phyloP scores from a whole-genome alignment of 2,797 vertebrate genomes.

The Crocidura indochinensis region DNA sequence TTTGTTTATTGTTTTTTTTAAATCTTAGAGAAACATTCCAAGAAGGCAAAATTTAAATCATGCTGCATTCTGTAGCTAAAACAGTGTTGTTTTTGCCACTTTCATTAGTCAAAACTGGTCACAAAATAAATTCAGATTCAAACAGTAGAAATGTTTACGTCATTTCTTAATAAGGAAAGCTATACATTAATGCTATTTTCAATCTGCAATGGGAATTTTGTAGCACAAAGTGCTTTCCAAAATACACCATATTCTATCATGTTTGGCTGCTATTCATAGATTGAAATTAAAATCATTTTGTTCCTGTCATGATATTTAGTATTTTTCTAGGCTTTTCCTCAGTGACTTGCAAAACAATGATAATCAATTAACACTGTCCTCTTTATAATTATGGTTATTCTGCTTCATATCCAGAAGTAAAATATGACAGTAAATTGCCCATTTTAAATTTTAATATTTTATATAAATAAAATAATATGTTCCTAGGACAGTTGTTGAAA shows the following conservation, averaged over 20 bases:
- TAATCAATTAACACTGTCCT: neutral
- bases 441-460: neutral
- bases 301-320: neutral
- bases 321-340: neutral
- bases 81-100: neutral
- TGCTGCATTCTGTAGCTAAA: neutral
- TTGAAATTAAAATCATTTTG: neutral
- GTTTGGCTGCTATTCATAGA: neutral
- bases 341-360: neutral
- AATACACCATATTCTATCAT: slow-evolving; percentile 23
- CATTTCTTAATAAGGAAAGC: neutral
- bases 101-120: neutral
- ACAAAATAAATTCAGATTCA: neutral
- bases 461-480: neutral
- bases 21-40: neutral
- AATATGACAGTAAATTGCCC: neutral
- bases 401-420: neutral
- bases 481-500: neutral
- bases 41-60: neutral
- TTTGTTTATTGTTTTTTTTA: neutral
- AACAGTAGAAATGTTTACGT: neutral
- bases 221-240: slow-evolving; percentile 15
- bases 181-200: slow-evolving; percentile 21
- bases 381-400: slow-evolving; percentile 47
- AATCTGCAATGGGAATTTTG: neutral